Base-by-base conservation (phyloP, 2,888 invertebrate species). In the Melinopterus prodromus region DNA sequence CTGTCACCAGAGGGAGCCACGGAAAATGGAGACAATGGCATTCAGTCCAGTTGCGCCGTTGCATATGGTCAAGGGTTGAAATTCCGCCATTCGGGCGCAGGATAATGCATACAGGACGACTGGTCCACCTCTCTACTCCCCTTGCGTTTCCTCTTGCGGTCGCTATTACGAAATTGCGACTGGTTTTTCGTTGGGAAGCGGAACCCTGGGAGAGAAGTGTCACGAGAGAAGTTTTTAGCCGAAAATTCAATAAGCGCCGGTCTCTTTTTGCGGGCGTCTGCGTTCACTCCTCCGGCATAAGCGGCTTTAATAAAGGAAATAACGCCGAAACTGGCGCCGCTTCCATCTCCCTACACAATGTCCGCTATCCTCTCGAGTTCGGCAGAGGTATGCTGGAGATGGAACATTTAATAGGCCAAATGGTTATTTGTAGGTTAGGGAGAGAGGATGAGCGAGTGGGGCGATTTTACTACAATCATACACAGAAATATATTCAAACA, bases 281-380 rank as follows among this genome's bases (percentile, higher is more conserved):
- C 7, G 53, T 53, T 12, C 53, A 12, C 53, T 74, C 74, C 35
- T 35, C 74, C 74, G 74, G 74, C 74, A 37, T 74, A 74, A 74
- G 74, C 74, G 74, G 74, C 74, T 74, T 74, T 74, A 74, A 74
- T 74, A 74, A 74, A 74, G 74, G 53, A 53, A 53, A 53, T 53
- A 53, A 53, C 53, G 53, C 53, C 53, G 53, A 53, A 53, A 53
- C 53, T 53, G 53, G 53, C 53, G 53, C 12, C 9, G 53, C 9
- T 53, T 53, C 53, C 12, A 53, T 53, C 53, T 53, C 9, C 5
- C 53, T 53, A 53, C 53, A 9, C 53, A 53, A 53, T 53, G 53
- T 4, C 53, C 26, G 26, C 26, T 53, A 7, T 53, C 12, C 12
- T 7, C 53, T 53, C 53, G 53, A 53, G 53, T 53, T 53, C 12